Evolutionary conservation across 2,113 vertebrate species (phyloP), one percentile per base, ranked within the genome.

Genomic region (Eublepharis macularius): DNA sequence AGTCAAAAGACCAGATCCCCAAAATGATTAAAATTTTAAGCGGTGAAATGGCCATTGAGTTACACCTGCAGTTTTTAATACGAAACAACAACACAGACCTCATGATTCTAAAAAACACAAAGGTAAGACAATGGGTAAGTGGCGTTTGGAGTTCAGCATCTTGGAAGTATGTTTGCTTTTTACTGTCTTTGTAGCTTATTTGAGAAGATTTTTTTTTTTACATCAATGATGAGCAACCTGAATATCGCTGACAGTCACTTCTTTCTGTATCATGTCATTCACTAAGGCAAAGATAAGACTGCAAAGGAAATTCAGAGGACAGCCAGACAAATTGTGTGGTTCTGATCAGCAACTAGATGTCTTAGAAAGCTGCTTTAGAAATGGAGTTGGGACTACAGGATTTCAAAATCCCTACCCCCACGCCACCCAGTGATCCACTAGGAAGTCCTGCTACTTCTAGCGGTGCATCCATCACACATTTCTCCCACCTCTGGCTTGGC

Each of bases 21-120:
- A 99, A 99, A 97, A 99, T 99, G 99, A 99, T 99, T 91, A 99
- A 98, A 96, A 99, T 99, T 94, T 96, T 99, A 81, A 99, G 98
- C 74, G 99, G 99, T 24, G 99, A 99, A 96, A 99, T 99, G 98
- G 98, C 98, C 70, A 99, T 99, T 86, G 99, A 99, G 87, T 95
- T 99, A 85, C 98, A 99, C 89, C 95, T 99, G 76, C 99, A 99
- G 92, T 99, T 99, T 95, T 97, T 99, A 94, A 99, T 99, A 94
- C 96, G 98, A 96, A 99, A 99, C 94, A 99, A 99, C 95, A 99
- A 99, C 87, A 99, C 99, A 93, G 99, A 99, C 94, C 96, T 99
- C 88, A 99, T 99, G 98, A 99, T 99, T 92, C 97, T 99, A 82
- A 99, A 99, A 97, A 99, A 99, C 93, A 99, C 99, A 95, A 99